Percentiles rank a stretch among this genome's conserved stretches.
Conservation (phyloP, 1,140 invertebrate species). For the Bombus breviceps region DNA sequence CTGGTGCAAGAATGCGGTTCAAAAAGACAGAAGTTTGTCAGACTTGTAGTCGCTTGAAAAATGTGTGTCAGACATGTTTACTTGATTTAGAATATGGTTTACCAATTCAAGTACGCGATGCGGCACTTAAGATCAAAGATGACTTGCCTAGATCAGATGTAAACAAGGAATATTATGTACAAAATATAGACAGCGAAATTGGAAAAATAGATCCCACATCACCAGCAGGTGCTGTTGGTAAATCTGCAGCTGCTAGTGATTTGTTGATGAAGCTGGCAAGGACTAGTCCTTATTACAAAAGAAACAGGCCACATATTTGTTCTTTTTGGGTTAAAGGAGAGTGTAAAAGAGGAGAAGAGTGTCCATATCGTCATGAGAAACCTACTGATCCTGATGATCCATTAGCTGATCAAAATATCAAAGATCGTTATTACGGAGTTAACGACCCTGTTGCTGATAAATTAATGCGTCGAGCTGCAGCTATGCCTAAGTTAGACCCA, state of each 20-base stretch:
- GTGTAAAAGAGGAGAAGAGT: slow-evolving; percentile 99
- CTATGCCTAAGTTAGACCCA: slow-evolving; percentile 96
- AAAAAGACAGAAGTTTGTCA: slow-evolving; percentile 99
- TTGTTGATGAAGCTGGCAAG: slow-evolving; percentile 96
- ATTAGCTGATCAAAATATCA: slow-evolving; percentile 99
- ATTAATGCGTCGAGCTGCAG: slow-evolving; percentile 94
- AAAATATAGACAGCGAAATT: slow-evolving; percentile 94
- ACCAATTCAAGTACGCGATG: slow-evolving; percentile 97
- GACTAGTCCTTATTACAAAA: slow-evolving; percentile 99
- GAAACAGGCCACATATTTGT: slow-evolving; percentile 99
- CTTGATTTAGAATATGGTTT: slow-evolving; percentile 98
- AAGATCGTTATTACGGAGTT: slow-evolving; percentile 98
- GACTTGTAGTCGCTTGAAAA: slow-evolving; percentile 98
- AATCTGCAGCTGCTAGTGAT: slow-evolving; percentile 92
- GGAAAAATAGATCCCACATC: slow-evolving; percentile 85
- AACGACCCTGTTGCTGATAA: slow-evolving; percentile 99
- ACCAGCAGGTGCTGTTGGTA: slow-evolving; percentile 86
- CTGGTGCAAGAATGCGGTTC: slow-evolving; percentile 98
- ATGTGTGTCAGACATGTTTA: slow-evolving; percentile 99
- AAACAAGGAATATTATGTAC: slow-evolving; percentile 99
- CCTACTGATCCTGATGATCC: slow-evolving; percentile 99
- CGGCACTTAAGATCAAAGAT: slow-evolving; percentile 96
- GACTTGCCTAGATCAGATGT: slow-evolving; percentile 98
- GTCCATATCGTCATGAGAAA: slow-evolving; percentile 99
- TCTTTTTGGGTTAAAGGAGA: slow-evolving; percentile 99